Base-by-base conservation (phyloP, 2,797 vertebrate genomes). In the Xenentodon cancila region DNA sequence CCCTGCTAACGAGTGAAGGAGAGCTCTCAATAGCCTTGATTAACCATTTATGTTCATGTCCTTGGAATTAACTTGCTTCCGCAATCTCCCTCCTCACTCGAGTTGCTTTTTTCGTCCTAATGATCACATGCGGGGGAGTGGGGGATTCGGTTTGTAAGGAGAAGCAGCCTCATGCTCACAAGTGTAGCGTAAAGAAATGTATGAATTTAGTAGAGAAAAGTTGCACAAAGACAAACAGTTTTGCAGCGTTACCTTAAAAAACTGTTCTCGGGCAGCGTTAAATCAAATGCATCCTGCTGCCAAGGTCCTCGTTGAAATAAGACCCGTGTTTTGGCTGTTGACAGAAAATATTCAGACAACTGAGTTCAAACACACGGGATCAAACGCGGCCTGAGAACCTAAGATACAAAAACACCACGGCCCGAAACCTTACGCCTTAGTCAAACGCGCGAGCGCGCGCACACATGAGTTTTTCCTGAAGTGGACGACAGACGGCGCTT, bases 311-410 rank as follows among this genome's bases (percentile, higher is more conserved):
- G 87, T 85, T 85, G 77, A 83, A 84, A 80, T 44, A 58, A 78
- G 53, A 77, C 49, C n/a, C n/a, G n/a, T 76, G 59, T 61, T 68
- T 71, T 52, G 58, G 66, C 68, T 80, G 77, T 82, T 81, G 81
- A 88, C 76, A 68, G 57, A 82, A 53, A 63, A 76, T 70, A 77
- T 76, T 79, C 74, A 74, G 79, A 82, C 66, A 88, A 87, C 85
- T 86, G 86, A 87, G 82, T 80, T 82, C 64, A 75, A 76, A 57
- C 25, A 79, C 54, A 84, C 34, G 12, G 34, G 12, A 30, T 47
- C 72, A 68, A 22, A 32, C 64, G 75, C 74, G 75, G 67, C 80
- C 79, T 90, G 89, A 89, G 84, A 89, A 79, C 80, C 73, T 19
- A 53, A 71, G 84, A 71, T 77, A 84, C 84, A 82, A 88, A n/a